Base-by-base conservation (phyloP, 2,113 vertebrate genomes). In the Hydrochoerus hydrochaeris region DNA sequence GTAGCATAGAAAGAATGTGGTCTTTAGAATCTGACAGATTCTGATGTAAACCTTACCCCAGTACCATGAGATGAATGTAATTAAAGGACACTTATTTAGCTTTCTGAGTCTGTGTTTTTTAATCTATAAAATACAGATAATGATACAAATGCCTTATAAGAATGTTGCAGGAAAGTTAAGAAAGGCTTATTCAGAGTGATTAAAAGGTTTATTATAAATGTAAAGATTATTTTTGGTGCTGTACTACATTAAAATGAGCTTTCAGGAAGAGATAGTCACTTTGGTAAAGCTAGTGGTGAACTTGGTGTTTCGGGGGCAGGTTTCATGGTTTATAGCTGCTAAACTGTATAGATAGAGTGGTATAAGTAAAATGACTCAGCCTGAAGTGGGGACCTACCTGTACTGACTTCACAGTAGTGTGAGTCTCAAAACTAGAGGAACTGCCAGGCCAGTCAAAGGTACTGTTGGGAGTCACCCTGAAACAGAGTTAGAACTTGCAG, bases 51-150 rank as follows among this genome's bases (percentile, higher is more conserved):
- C 35, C 7, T 75, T 63, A 69, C 17, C 49, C 26, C 16, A 82
- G 80, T 24, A 38, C 67, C 52, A 96, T 41, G 60, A 90, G 41
- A n/a, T 52, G 2, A 35, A 22, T 77, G 24, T 63, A 67, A 87
- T 63, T 20, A 65, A 95, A 82, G 81, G 58, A 83, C 54, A 71
- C 54, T 92, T 73, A 46, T 35, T 78, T 90, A 92, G 58, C 26
- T 86, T 96, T 46, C 75, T 10, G 8, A 41, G 20, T 73, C 73
- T 96, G 35, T 73, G 90, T 96, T 75, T 44, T 62, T n/a, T 69
- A 35, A 58, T 71, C 49, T 73, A 54, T 81, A 35, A 92, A 78
- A 46, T 84, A 65, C 35, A 86, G 60, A 85, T 41, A 60, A 17
- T 91, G 86, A 60, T 88, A 14, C 22, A 80, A 14, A 14, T 60